phyloP scores from a whole-genome alignment of 1,140 invertebrate species.

The Drosophila ironensis region DNA sequence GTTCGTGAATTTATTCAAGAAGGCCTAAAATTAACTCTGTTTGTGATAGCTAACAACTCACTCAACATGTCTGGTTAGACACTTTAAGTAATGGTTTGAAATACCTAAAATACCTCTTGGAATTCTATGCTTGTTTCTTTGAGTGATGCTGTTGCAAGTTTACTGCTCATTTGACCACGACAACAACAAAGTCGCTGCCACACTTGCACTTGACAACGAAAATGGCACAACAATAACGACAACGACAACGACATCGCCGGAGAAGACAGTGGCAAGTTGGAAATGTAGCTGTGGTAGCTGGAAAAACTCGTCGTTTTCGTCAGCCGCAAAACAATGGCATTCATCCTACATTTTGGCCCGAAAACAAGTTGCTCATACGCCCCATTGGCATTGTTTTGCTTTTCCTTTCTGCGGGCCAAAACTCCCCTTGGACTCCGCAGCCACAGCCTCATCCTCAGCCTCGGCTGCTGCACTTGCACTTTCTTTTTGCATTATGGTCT shows the following conservation, averaged over 20 bases:
- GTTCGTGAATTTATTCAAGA: no score
- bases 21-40: no score
- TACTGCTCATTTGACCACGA: constrained; percentile 58
- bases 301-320: constrained; percentile 49
- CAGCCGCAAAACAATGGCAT: constrained; percentile 68
- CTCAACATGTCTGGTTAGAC: background rate
- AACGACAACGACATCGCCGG: background rate
- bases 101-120: background rate
- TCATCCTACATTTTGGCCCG: constrained; percentile 74
- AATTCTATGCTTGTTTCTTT: background rate
- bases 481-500: constrained; percentile 82
- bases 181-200: constrained; percentile 27
- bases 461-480: constrained; percentile 79
- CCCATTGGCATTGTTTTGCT: constrained; percentile 73
- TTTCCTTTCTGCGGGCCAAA: constrained; percentile 59
- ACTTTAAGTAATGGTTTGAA: background rate
- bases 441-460: constrained; percentile 36
- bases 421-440: background rate
- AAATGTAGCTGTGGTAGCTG: constrained; percentile 20
- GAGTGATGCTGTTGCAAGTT: constrained; percentile 9
- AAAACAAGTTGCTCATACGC: constrained; percentile 77
- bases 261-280: background rate
- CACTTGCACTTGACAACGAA: constrained; percentile 79
- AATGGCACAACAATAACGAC: constrained; percentile 52
- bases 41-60: no score